Evolutionary conservation across 1,140 invertebrate genomes (phyloP).

Genomic region (Brachionus koreanus): DNA sequence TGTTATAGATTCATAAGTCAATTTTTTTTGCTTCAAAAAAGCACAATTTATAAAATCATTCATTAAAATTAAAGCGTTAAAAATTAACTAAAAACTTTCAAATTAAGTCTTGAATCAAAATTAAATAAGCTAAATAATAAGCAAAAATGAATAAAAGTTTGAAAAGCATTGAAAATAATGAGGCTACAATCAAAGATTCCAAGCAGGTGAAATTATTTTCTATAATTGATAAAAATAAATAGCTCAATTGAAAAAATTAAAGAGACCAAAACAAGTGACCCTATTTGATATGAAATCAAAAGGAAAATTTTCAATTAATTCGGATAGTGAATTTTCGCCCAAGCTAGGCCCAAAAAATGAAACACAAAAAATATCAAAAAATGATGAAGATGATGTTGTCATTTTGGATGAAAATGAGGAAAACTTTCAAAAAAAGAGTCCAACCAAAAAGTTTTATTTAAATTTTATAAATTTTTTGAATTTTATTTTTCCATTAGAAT

Average conservation of each 20-base stretch:
- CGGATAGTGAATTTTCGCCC: neutral
- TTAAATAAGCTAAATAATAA: neutral
- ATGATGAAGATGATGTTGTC: neutral
- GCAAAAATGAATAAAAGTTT: neutral
- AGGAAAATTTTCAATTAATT: neutral
- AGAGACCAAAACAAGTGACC: slow-evolving; percentile 2
- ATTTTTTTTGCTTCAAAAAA: slow-evolving; percentile 13
- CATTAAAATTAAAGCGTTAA: neutral
- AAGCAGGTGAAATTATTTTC: neutral
- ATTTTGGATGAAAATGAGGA: neutral
- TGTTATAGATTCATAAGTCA: too few species aligned
- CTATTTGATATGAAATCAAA: slow-evolving; percentile 29
- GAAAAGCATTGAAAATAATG: slow-evolving; percentile 17
- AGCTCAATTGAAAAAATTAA: too few species aligned
- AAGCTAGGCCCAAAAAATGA: neutral
- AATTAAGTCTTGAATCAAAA: neutral
- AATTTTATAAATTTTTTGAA: neutral
- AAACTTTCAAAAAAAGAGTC: neutral
- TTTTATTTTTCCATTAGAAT: neutral
- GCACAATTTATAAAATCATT: neutral
- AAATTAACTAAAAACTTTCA: neutral
- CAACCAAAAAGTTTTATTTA: neutral
- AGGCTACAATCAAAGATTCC: neutral
- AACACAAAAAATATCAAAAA: neutral
- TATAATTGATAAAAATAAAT: too few species aligned